Base-by-base conservation (phyloP, 2,888 invertebrate species). In the Digitonthophagus gazella region DNA sequence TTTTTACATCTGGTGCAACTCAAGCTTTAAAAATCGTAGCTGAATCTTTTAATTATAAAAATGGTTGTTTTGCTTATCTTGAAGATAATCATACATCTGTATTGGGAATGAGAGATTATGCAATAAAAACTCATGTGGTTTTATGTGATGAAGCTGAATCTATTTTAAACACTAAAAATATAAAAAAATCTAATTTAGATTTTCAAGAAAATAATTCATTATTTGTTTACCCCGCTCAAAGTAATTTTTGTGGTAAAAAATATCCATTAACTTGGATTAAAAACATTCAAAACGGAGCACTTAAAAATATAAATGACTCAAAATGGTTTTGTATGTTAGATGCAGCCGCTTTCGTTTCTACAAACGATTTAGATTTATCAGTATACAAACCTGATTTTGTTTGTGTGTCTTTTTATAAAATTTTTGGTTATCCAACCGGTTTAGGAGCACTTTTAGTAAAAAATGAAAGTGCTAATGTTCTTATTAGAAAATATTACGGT, bases 1-100 rank as follows among this genome's bases (percentile, higher is more conserved):
- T 98, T 73, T 98, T 98, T 79, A 98, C 97, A n/a, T 90, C 93
- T 0, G 96, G 97, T 55, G 91, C 97, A n/a, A 97, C 98, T 16
- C 91, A 90, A 15, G 89, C 95, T 0, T 81, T 98, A 66, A 96
- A 95, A 85, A 79, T 93, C 63, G 85, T 97, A 0, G 93, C 91
- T 0, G 96, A 98, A 81, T 85, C 88, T 68, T 97, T 98, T 80
- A 79, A 86, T 71, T 93, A 91, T 80, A 73, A 73, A 69, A 74
- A 77, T 68, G 93, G 94, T 1, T 84, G 86, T 65, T 94, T 96
- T 79, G 87, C 89, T 5, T 95, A 96, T 80, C 85, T 93, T 66
- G 88, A 91, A 79, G 97, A 98, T 81, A 97, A 95, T 80, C 98
- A 98, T 80, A 98, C 98, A 0, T 98, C 98, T 0, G 96, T 97